These are phyloP conservation scores for Napeogenes inachia DNA, from an alignment of 2,888 invertebrate species.

Conservation along the genomic window DNA sequence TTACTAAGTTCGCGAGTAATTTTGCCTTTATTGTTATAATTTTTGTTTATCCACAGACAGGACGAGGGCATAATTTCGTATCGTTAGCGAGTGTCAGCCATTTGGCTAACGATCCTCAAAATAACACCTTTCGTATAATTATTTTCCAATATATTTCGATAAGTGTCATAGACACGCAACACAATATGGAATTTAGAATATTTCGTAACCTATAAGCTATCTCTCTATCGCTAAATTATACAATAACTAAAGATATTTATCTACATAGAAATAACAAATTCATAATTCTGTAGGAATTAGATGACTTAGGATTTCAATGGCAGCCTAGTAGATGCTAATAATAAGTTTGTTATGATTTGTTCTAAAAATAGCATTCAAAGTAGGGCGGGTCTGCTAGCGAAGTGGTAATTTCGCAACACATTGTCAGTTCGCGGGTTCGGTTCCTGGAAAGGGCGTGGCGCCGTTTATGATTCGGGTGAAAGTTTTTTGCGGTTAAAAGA, in stretches of 20 bases:
- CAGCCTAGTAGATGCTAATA: background rate
- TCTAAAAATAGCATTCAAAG: conserved; percentile 16
- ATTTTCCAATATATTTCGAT: conserved; percentile 43
- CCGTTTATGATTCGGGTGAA: conserved; percentile 43
- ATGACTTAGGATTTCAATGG: too few relatives aligned
- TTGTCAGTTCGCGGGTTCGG: conserved; percentile 36
- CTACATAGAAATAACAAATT: too few relatives aligned
- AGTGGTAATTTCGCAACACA: conserved; percentile 34
- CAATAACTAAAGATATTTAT: background rate
- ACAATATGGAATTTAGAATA: conserved; percentile 10
- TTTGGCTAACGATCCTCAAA: conserved; percentile 47
- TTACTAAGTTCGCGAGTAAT: conserved; percentile 40
- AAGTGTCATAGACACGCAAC: conserved; percentile 33
- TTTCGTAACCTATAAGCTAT: background rate
- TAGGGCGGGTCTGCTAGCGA: conserved; percentile 30
- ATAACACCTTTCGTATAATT: conserved; percentile 50
- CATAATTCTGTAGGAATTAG: too few relatives aligned
- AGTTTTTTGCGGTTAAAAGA: conserved; percentile 40
- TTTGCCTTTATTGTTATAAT: conserved; percentile 56
- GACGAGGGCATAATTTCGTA: conserved; percentile 44
- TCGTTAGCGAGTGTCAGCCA: conserved; percentile 59
- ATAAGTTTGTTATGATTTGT: conserved; percentile 9
- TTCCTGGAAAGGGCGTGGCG: conserved; percentile 47
- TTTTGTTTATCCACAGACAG: conserved; percentile 50
- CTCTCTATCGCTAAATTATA: background rate